Conservation (phyloP, 2,888 invertebrate genomes). For the Scelioninae gen. 1 region DNA sequence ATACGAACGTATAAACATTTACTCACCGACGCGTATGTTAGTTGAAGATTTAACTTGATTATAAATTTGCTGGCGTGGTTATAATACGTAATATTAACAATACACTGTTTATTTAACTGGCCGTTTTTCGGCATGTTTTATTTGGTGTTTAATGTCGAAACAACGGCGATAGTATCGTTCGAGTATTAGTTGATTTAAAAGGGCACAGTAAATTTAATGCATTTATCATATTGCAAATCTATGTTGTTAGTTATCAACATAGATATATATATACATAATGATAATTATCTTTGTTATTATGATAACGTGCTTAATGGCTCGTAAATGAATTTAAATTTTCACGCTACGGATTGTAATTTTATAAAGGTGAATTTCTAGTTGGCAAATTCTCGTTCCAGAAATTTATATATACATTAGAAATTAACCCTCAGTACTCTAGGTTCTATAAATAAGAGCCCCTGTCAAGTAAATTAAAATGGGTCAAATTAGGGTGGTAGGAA, state of each 20-base stretch:
- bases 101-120: constrained; percentile 10
- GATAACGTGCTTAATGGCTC: constrained; percentile 1
- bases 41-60: constrained; percentile 36
- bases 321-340: constrained; percentile 5
- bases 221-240: constrained; percentile 1
- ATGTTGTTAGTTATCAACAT: constrained; percentile 3
- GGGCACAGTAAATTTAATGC: neutral
- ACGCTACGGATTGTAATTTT: constrained; percentile 7
- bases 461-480: constrained; percentile 49
- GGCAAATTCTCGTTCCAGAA: constrained; percentile 14
- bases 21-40: constrained; percentile 4
- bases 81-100: constrained; percentile 23
- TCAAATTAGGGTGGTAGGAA: constrained; percentile 43
- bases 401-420: constrained; percentile 43
- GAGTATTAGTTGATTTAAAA: constrained; percentile 6
- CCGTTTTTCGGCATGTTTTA: constrained; percentile 18
- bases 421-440: constrained; percentile 14
- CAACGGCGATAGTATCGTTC: constrained; percentile 2
- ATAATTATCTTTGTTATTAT: constrained; percentile 4
- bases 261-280: neutral
- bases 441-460: constrained; percentile 51
- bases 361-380: constrained; percentile 13
- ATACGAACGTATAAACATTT: constrained; percentile 54
- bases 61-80: constrained; percentile 30
- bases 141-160: constrained; percentile 10